Conservation (phyloP, 37 sponge, comb jelly and placozoan species). For the Aplysina aerophoba region DNA sequence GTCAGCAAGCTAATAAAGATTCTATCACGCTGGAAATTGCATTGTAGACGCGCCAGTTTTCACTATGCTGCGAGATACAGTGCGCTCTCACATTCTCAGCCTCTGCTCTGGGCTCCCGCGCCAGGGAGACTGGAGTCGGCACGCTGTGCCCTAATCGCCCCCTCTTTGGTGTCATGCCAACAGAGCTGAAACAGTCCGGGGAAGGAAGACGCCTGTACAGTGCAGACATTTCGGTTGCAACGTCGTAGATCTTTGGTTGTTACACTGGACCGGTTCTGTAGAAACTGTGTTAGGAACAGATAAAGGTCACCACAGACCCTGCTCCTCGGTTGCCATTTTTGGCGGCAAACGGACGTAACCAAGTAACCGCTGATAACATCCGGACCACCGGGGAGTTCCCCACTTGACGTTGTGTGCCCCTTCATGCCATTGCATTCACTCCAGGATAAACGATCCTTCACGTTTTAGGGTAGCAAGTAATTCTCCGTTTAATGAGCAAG, state of each 20-base stretch:
- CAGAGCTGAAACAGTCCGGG: slow-evolving; percentile 33
- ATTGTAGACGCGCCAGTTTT: neutral
- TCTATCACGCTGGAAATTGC: no score
- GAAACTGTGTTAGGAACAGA: neutral
- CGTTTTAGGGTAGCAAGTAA: no score
- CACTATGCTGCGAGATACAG: neutral
- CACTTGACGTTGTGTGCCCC: no score
- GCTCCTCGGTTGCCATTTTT: no score
- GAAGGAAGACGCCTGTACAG: neutral
- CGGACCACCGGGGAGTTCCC: no score
- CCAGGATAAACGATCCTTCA: no score
- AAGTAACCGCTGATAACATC: no score
- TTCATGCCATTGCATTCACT: no score
- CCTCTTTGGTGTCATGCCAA: slow-evolving; percentile 62
- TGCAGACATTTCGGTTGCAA: neutral
- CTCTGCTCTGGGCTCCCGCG: neutral
- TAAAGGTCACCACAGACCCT: neutral
- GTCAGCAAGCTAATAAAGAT: no score
- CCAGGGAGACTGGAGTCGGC: slow-evolving; percentile 51
- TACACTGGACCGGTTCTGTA: neutral
- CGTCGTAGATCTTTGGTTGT: neutral
- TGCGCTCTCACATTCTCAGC: neutral
- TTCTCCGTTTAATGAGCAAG: no score
- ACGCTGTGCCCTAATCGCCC: slow-evolving; percentile 72
- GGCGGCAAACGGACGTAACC: no score